Evolutionary conservation across 1,140 invertebrate genomes (phyloP).

Genomic region (Ceratosolen solmsi): DNA sequence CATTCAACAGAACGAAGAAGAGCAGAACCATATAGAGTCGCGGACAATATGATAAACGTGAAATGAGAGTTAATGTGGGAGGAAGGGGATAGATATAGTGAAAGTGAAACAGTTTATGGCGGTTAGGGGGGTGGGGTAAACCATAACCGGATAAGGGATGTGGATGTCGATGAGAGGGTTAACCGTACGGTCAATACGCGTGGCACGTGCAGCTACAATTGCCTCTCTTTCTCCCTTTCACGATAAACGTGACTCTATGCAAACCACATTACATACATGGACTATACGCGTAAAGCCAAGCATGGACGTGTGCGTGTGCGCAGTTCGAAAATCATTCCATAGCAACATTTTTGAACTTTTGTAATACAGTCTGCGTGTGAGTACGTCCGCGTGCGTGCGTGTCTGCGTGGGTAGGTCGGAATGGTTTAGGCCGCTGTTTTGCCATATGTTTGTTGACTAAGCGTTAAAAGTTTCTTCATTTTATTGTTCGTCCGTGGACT

Average conservation of each 20-base stretch:
- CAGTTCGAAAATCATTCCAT: not conserved
- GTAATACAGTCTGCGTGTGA: too few species aligned
- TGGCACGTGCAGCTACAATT: slow-evolving; percentile 51
- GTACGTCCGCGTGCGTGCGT: not conserved
- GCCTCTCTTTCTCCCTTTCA: slow-evolving; percentile 21
- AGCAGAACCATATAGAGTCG: not conserved
- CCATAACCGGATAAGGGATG: slow-evolving; percentile 13
- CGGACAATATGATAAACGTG: not conserved
- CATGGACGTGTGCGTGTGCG: not conserved
- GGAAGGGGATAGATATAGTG: not conserved
- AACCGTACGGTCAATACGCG: slow-evolving; percentile 45
- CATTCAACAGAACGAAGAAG: slow-evolving; percentile 32
- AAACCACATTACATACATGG: not conserved
- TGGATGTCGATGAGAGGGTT: slow-evolving; percentile 32
- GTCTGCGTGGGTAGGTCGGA: not conserved
- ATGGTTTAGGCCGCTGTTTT: not conserved
- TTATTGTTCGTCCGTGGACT: not conserved
- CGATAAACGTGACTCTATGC: slow-evolving; percentile 27
- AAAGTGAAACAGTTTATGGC: not conserved
- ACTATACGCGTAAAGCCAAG: too few species aligned
- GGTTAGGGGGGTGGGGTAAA: not conserved
- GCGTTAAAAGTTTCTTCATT: slow-evolving; percentile 38
- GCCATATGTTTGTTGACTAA: not conserved
- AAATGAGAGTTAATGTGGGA: not conserved
- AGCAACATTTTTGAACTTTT: slow-evolving; percentile 28